Base-by-base conservation (phyloP, 2,797 vertebrate species). In the Karalla daura region DNA sequence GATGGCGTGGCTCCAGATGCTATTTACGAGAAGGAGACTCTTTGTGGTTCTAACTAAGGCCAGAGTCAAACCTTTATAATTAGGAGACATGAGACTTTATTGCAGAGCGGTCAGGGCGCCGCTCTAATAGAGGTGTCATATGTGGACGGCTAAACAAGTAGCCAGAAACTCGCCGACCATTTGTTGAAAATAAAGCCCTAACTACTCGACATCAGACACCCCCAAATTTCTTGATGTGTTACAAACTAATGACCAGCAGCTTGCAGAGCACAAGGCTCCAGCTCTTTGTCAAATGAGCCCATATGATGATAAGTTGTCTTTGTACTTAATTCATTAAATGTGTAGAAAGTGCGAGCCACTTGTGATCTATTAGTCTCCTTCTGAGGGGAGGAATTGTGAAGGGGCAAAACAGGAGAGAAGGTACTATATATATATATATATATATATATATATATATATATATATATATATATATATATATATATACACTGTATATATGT, bases 111-210 rank as follows among this genome's bases (percentile, higher is more conserved):
- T 73, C 75, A 82, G 68, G 63, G 75, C 70, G 81, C 62, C 80
- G 47, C 70, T 87, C 77, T 91, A 92, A 91, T 91, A 74, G 89
- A 91, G 74, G 80, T 90, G 84, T 91, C 89, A 87, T 32, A 74
- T 74, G 75, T 72, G 44, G 76, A 82, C 69, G 63, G 79, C 84
- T 72, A 86, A 88, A 89, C 78, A 90, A 88, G 87, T 63, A 65
- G 81, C 60, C 62, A 55, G 75, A 76, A 70, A 66, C 83, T 54
- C 45, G 74, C 78, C 80, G 80, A 72, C 80, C 78, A 85, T 89
- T 91, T 87, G 86, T 90, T 89, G 72, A 85, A 78, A 88, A 88
- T 89, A 84, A 87, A 88, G 76, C 70, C 76, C 54, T 89, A 85
- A 90, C 86, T 86, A 79, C 73, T 76, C 76, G 81, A 88, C 70